Base-by-base conservation (phyloP, 2,113 vertebrate species). In the Stigmatopora argus region DNA sequence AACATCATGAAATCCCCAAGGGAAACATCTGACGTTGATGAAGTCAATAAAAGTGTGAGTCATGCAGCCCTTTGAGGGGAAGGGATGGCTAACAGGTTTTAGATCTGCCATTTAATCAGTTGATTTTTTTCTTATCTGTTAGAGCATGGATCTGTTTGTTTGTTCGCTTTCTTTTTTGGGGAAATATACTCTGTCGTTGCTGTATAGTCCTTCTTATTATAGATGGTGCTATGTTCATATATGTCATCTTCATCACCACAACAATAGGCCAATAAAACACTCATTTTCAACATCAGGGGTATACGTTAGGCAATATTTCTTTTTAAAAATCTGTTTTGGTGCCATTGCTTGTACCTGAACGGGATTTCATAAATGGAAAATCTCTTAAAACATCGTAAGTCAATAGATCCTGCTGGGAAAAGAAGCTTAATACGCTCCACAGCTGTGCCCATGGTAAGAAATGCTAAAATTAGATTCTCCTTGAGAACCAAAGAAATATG, bases 101-200 rank as follows among this genome's bases (percentile, higher is more conserved):
- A 62, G 17, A 64, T 26, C 69, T 66, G 64, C 31, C 53, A 35
- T 83, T 76, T 74, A 74, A 73, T 76, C 78, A 67, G 41, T 47
- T 67, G 55, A 31, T 31, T 31, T 23, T 1, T 73, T 64, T 76
- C 59, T 75, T 65, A 62, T 79, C 53, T 60, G 61, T 15, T 61
- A 23, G 38, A 67, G 70, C 34, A 35, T 38, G 9, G 66, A 69
- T 83, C 72, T 53, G 72, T 76, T 68, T 41, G 53, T 23, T 45
- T 12, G 66, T 73, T 74, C 48, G 68, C 17, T 0, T 41, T 58
- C 55, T 66, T 41, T 41, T 41, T 7, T 41, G 38, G 61, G 73
- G 64, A 78, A 10, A 73, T 73, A 64, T 44, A 67, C 44, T 58
- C 45, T 47, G 26, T 56, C 41, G 55, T 64, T 62, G 55, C 48